phyloP scores from a whole-genome alignment of 2,797 vertebrate species.

The Botia almorhae region DNA sequence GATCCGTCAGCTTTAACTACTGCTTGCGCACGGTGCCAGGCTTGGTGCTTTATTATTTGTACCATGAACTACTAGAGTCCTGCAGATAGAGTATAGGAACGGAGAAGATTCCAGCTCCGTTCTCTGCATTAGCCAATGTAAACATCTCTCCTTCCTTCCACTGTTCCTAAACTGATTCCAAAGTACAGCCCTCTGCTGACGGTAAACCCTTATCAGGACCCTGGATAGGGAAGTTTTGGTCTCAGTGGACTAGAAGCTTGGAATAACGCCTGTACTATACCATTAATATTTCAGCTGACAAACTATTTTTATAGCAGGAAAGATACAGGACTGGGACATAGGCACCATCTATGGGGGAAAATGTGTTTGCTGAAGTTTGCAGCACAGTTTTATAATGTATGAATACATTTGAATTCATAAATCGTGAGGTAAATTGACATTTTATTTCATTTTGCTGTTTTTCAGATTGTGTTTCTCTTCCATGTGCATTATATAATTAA shows the following conservation, averaged over 20 bases:
- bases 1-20: conserved; percentile 58
- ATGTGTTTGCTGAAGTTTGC: too few species aligned
- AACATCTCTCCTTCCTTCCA: conserved; percentile 53
- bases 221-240: conserved; percentile 37
- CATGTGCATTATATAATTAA: too few species aligned
- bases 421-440: too few species aligned
- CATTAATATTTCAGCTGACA: conserved; percentile 31
- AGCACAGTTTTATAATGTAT: too few species aligned
- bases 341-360: neutral
- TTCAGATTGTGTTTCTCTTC: too few species aligned
- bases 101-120: conserved; percentile 42
- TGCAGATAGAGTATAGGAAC: conserved; percentile 34
- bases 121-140: conserved; percentile 64
- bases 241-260: conserved; percentile 1
- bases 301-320: neutral
- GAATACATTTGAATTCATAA: too few species aligned
- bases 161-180: conserved; percentile 52
- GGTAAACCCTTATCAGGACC: conserved; percentile 47
- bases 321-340: neutral
- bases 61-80: conserved; percentile 53
- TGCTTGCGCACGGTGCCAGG: conserved; percentile 47
- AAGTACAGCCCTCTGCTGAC: conserved; percentile 49
- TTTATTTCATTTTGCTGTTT: too few species aligned
- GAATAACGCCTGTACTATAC: neutral
- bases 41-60: conserved; percentile 36